Percentiles rank a stretch among this genome's conserved stretches.
These are phyloP conservation scores for Drosophila pseudotalamancana DNA, from an alignment of 2,888 invertebrate genomes.

Conservation along the genomic window DNA sequence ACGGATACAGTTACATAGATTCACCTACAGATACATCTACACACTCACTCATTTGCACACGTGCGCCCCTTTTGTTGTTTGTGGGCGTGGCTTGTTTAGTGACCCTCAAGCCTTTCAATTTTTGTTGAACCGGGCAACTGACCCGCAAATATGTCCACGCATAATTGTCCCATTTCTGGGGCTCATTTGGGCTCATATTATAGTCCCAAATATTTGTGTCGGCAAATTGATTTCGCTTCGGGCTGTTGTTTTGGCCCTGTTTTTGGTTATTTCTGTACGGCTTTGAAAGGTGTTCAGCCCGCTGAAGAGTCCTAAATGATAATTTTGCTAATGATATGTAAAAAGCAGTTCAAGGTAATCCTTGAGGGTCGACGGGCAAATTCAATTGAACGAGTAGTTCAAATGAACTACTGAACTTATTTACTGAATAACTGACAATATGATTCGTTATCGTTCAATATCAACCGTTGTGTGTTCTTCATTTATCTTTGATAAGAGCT, in stretches of 20 bases:
- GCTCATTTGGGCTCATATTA: constrained; percentile 31
- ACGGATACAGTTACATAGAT: neutral
- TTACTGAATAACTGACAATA: too few species aligned
- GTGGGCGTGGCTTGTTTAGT: constrained; percentile 5
- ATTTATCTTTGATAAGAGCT: too few species aligned
- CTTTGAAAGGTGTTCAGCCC: constrained; percentile 4
- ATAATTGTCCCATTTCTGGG: constrained; percentile 59
- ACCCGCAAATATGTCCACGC: constrained; percentile 70
- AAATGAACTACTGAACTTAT: too few species aligned
- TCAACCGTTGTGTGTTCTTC: too few species aligned
- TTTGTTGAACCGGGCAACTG: constrained; percentile 35
- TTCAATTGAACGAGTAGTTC: too few species aligned
- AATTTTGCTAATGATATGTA: constrained; percentile 9
- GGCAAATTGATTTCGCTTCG: constrained; percentile 59
- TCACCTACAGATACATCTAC: neutral
- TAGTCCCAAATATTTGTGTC: constrained; percentile 64
- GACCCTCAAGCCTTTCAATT: constrained; percentile 38
- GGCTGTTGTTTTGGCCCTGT: constrained; percentile 23
- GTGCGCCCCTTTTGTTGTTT: constrained; percentile 19
- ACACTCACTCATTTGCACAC: constrained; percentile 14
- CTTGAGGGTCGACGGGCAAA: too few species aligned
- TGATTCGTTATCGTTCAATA: too few species aligned
- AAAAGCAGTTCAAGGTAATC: neutral
- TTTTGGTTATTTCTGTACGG: neutral
- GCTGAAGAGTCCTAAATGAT: constrained; percentile 12